Base-by-base conservation (phyloP, 2,888 invertebrate species). In the Drosophila vallismaia region DNA sequence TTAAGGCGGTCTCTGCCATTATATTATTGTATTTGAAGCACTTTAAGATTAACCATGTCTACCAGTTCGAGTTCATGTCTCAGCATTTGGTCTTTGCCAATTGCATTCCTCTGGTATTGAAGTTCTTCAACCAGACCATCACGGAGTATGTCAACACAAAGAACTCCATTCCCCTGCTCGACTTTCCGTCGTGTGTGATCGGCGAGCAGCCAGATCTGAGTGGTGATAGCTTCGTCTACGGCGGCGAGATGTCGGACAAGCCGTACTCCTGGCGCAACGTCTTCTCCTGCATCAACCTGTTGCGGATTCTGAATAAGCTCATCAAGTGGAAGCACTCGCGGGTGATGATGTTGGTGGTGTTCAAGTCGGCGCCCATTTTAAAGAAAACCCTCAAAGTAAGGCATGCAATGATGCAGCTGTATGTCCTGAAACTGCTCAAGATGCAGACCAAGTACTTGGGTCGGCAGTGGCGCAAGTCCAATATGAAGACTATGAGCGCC, bases 271-370 rank as follows among this genome's bases (percentile, higher is more conserved):
- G 99, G 99, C 94, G 99, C 77, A 99, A 99, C 93, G 95, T 99
- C 57, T 99, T 98, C 92, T 97, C 98, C 3, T 98, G 99, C 90
- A 98, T 99, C 67, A 99, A 99, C 93, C 92, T 99, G 54, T 92
- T 99, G 72, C 94, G 99, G 80, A 97, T 99, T 81, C 94, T 99
- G 57, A 99, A 99, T 92, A 99, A 99, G 92, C 93, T 99, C 63
- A 99, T 99, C 44, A 99, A 99, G 92, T 99, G 99, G 98, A 99
- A 99, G 91, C 99, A 99, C 92, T 99, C 99, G n/a, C 94, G 99
- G 75, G 97, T 98, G 71, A 98, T 98, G 97, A 99, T 99, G 98
- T 93, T 99, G 81, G 99, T 99, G 31, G 99, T 99, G 8, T 99
- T 99, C 92, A 99, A 99, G 92, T 99, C 99, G 64, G 99, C 99